Base-by-base conservation (phyloP, 92 coral and sea anemone species). In the Epizoanthus illoricatus region DNA sequence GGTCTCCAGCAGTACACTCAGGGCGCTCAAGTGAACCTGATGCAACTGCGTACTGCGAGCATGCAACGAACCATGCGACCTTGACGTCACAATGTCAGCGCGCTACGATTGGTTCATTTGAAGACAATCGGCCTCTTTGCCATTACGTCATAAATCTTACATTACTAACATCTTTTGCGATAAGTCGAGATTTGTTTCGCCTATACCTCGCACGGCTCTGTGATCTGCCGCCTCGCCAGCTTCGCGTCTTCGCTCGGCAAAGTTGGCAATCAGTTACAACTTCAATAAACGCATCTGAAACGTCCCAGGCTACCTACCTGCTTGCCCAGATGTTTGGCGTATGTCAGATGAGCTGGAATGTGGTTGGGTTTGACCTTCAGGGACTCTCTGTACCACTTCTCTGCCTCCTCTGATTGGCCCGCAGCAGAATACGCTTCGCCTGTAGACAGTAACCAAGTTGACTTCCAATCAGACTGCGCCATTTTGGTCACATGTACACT, bases 321-420 rank as follows among this genome's bases (percentile, higher is more conserved):
- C 81, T 88, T 95, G 42, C 90, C 80, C 18, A 88, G 88, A 80
- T 85, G 94, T 79, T 95, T 95, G 60, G 98, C 98, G 23, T 87
- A 87, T 18, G 97, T 90, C 52, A 95, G 87, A 65, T 89, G 91
- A 17, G 91, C 98, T 41, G 98, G 93, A 71, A 95, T 76, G 90
- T 95, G 98, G 80, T 92, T 89, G 3, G 94, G 92, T 86, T 95
- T 95, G 69, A 90, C 76, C 68, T 75, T 75, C 55, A 95, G 85
- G 42, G 98, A 95, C 78, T 84, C 85, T 65, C 86, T 93, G 88
- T 95, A 95, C 97, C 98, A 95, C 70, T 79, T 82, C 58, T 95
- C 98, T 3, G 98, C 98, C 74, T 93, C 91, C 41, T 52, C 80
- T 42, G 65, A 20, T 24, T 86, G 42, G 5, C 95, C 97, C 41